phyloP scores from a whole-genome alignment of 2,113 vertebrate species.

The Ammodytes dubius region DNA sequence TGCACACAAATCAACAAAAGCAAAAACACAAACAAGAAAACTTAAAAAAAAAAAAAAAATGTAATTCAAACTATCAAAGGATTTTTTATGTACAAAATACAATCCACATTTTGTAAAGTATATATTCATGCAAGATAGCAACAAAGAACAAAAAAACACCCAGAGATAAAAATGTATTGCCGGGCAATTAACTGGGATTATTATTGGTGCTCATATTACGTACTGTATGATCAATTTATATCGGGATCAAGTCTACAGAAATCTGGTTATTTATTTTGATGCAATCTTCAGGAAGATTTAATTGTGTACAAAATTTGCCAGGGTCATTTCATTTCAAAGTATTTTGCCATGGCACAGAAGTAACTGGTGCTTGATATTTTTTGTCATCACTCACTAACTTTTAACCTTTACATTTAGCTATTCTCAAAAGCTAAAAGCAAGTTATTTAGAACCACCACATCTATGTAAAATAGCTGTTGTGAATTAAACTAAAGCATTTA shows the following conservation, averaged over 20 bases:
- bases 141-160: neutral
- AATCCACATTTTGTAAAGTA: neutral
- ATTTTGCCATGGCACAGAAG: no score
- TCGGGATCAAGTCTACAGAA: neutral
- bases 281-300: neutral
- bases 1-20: slow-evolving; percentile 3
- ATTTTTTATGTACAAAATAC: slow-evolving; percentile 11
- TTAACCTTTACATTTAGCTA: neutral
- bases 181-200: neutral
- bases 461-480: neutral
- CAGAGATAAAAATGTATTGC: slow-evolving; percentile 4
- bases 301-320: neutral
- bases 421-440: neutral
- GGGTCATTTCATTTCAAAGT: neutral
- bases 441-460: neutral
- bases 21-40: neutral
- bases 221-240: neutral
- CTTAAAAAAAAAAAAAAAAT: neutral
- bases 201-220: slow-evolving; percentile 9
- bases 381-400: no score
- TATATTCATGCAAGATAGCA: neutral
- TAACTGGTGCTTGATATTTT: no score
- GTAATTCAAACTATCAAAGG: neutral
- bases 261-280: slow-evolving; percentile 31
- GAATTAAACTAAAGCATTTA: neutral